Base-by-base conservation (phyloP, 2,888 invertebrate genomes). In the Parthenolecanium corni region DNA sequence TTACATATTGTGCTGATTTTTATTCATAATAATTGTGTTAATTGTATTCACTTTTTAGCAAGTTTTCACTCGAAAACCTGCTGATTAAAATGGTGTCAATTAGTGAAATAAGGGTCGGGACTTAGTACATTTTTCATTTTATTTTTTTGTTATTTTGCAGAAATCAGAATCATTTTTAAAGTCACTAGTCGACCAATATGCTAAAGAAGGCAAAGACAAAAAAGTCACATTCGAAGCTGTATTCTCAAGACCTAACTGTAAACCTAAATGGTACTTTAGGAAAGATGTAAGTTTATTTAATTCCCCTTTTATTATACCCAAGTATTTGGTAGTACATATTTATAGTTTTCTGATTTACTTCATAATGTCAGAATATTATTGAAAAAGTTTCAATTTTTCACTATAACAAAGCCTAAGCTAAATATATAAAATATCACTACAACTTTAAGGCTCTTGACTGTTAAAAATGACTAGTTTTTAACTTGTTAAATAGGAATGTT, bases 121-220 rank as follows among this genome's bases (percentile, higher is more conserved):
- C n/a, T n/a, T n/a, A n/a, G n/a, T n/a, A n/a, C n/a, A n/a, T 47
- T 62, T 63, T 64, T 24, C 64, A 61, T 25, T 62, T 42, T 62
- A 53, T 64, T 40, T 65, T 53, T 65, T 44, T 9, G 9, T 31
- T 4, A 31, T 31, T 31, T 31, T 9, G 64, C 78, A 94, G 93
- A 94, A 94, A 85, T 85, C 83, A 79, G 94, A 94, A 71, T 81
- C 85, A 66, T 97, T 94, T 84, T 80, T 94, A 75, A 91, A 89
- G 75, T 94, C 94, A 66, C 79, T 97, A 72, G 85, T 93, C 71
- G 96, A 97, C 78, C 86, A 90, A 77, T 87, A 86, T 73, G 89
- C 89, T 69, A 88, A 92, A 75, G 89, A 97, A 82, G 89, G 95
- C 70, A 93, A 94, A 76, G 95, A 96, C 76, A 94, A 93, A 75